Conservation (phyloP, 2,113 vertebrate species). For the Mionectes macconnelli region DNA sequence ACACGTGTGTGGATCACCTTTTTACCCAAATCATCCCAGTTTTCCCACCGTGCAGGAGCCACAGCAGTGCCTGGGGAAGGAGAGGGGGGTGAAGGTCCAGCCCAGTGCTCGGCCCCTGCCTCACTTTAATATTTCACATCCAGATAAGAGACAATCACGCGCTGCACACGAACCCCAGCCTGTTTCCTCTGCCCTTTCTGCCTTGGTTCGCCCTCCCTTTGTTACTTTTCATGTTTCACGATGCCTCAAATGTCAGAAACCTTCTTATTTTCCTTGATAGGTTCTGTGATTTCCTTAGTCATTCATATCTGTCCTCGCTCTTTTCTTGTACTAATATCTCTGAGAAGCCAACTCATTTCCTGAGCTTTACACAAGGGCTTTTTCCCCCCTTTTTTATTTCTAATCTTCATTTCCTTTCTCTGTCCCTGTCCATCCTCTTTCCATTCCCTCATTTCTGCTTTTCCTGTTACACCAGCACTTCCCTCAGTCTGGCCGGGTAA, state of each 20-base stretch:
- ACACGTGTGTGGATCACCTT: background rate
- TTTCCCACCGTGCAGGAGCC: fast-evolving
- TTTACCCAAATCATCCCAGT: background rate
- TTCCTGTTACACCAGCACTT: background rate
- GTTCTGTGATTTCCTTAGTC: constrained; percentile 43
- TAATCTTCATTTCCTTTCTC: constrained; percentile 55
- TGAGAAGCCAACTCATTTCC: constrained; percentile 56
- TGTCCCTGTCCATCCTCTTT: background rate
- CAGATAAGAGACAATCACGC: background rate
- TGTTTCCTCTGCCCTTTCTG: background rate
- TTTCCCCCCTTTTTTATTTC: background rate
- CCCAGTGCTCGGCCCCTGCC: background rate
- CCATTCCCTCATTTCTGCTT: background rate
- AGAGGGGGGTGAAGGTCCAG: background rate
- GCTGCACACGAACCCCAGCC: background rate
- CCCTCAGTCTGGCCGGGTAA: background rate
- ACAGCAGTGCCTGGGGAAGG: background rate
- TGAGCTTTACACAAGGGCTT: constrained; percentile 28
- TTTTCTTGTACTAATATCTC: constrained; percentile 13
- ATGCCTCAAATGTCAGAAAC: constrained; percentile 2
- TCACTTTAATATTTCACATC: background rate
- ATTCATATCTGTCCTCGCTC: constrained; percentile 7
- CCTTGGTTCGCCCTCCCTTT: background rate
- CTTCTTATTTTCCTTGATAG: background rate
- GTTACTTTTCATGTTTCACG: background rate